Evolutionary conservation across 2,113 vertebrate species (phyloP).

Genomic region (Dendrocopos noguchii): DNA sequence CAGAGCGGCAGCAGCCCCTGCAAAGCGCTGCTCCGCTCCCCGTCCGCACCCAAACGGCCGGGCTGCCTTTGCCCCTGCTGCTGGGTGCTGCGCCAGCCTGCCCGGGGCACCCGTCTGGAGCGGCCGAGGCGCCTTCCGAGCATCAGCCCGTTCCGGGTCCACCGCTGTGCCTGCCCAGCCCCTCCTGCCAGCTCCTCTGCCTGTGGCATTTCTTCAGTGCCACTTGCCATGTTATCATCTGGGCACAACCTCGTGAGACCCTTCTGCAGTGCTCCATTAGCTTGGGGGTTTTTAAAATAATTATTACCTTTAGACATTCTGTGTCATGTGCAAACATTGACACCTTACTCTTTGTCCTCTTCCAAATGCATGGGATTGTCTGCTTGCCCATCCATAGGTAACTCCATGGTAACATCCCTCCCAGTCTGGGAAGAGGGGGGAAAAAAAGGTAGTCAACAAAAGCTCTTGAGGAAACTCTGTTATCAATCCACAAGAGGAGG

Average conservation of each 20-base stretch:
- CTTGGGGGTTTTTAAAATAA: too few relatives aligned
- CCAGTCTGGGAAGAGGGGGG: background rate
- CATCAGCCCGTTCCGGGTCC: background rate
- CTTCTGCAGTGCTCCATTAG: background rate
- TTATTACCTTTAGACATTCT: background rate
- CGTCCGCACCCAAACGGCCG: background rate
- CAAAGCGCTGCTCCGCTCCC: background rate
- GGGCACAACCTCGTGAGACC: background rate
- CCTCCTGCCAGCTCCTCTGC: background rate
- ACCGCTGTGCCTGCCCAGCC: background rate
- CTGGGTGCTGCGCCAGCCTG: background rate
- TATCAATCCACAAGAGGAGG: background rate
- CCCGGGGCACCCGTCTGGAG: background rate
- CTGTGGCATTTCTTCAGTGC: background rate
- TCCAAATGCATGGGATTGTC: background rate
- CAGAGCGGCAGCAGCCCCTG: background rate
- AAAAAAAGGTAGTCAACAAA: background rate
- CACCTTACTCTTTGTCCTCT: background rate
- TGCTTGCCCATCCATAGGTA: conserved; percentile 8
- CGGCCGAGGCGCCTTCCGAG: background rate
- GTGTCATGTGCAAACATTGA: background rate
- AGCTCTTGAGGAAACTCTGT: conserved; percentile 7
- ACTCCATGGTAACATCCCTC: conserved; percentile 60
- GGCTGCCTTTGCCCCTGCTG: background rate
- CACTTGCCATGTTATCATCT: background rate